phyloP scores from a whole-genome alignment of 2,797 vertebrate genomes.

The Ptychadena robeensis region DNA sequence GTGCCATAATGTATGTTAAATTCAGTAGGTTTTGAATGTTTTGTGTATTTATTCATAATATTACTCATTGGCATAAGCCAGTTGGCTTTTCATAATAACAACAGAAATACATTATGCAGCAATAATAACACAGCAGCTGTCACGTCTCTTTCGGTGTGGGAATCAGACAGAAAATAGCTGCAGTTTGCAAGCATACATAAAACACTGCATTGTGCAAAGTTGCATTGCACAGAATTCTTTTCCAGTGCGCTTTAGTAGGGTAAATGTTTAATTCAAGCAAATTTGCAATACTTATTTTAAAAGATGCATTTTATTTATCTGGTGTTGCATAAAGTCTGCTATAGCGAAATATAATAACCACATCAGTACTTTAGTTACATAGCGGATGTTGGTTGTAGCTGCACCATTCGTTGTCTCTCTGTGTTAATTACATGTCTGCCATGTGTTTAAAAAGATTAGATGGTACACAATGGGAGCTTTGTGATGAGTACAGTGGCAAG shows the following conservation, averaged over 20 bases:
- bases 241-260: not conserved
- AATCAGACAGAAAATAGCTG: not conserved
- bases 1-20: not conserved
- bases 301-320: not conserved
- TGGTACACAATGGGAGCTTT: conserved; percentile 34
- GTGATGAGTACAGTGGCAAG: conserved; percentile 13
- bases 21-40: not conserved
- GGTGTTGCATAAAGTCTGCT: not conserved
- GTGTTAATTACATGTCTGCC: conserved; percentile 30
- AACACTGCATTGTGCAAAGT: not conserved
- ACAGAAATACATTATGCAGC: not conserved
- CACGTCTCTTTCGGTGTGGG: not conserved
- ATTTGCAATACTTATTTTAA: not conserved
- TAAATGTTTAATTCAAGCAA: not conserved
- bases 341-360: not conserved
- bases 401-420: not conserved
- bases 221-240: not conserved
- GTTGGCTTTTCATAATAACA: not conserved
- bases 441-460: conserved; percentile 48
- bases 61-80: not conserved
- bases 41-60: not conserved
- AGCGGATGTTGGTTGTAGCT: not conserved
- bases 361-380: not conserved
- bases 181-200: not conserved
- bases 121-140: not conserved